Evolutionary conservation across 2,113 vertebrate species (phyloP), one percentile per base, ranked within the genome.

Genomic region (Grallaria varia): DNA sequence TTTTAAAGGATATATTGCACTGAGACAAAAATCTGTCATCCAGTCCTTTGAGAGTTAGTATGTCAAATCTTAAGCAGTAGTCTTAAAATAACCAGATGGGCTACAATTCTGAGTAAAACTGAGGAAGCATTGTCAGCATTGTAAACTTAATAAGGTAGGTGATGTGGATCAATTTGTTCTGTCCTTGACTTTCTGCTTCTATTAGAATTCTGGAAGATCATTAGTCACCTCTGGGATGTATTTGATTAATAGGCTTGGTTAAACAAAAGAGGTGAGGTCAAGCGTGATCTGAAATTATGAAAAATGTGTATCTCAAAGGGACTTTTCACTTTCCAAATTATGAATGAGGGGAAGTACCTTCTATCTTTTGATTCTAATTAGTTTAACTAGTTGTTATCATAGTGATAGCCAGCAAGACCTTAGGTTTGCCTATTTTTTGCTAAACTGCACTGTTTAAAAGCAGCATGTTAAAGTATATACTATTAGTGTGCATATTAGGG

Each of bases 121-220:
- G 50, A 58, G 71, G 40, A 94, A 94, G 79, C 42, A 17, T 13
- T 84, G 81, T 94, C 96, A 95, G 88, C 73, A 52, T 55, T 92
- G 88, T 93, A 93, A 97, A 91, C 93, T 95, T 98, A 97, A 97
- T 96, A 97, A 93, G 95, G 82, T 94, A 59, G 96, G 79, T 95
- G 93, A 96, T 96, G 92, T 95, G 93, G 95, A 97, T 98, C 98
- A 97, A 96, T 98, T 96, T 89, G 44, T 93, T 87, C 91, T 96
- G 97, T 97, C 98, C 97, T 98, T 98, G 97, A 97, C 97, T 98
- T 97, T 97, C 96, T 97, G 94, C 93, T 97, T 97, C 96, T 95
- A 62, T 97, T 97, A 96, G 91, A 97, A 97, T 97, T 97, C 97
- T 97, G 81, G 95, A 95, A 97, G 95, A 97, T 98, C 96, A 96